These are phyloP conservation scores for Choloepus hoffmanni DNA, from an alignment of 2,113 vertebrate genomes.

Conservation along the genomic window DNA sequence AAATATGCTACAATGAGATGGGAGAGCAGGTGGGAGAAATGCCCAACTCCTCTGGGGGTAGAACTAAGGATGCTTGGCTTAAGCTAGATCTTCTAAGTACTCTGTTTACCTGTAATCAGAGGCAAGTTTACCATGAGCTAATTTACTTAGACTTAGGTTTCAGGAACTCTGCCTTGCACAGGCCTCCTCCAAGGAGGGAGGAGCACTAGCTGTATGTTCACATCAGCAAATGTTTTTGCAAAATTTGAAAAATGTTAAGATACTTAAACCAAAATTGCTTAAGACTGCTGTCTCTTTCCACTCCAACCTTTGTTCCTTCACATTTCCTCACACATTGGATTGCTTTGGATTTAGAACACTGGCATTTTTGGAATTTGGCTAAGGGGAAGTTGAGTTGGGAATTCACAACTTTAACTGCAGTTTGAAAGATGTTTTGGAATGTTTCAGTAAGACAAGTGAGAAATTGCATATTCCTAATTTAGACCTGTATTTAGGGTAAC, in stretches of 20 bases:
- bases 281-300: neutral
- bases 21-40: neutral
- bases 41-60: neutral
- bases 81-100: neutral
- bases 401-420: neutral
- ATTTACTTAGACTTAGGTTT: conserved; percentile 21
- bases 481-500: neutral
- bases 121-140: neutral
- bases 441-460: neutral
- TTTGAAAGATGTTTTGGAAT: conserved; percentile 14
- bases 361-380: neutral
- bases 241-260: conserved; percentile 35
- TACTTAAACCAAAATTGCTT: neutral
- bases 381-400: neutral
- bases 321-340: neutral
- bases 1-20: neutral
- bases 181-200: neutral
- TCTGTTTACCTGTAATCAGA: conserved; percentile 51
- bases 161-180: neutral
- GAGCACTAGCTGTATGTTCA: neutral
- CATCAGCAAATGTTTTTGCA: neutral
- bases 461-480: conserved; percentile 31
- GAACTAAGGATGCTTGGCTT: neutral
- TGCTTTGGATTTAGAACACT: neutral
- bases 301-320: neutral